phyloP scores from a whole-genome alignment of 2,113 vertebrate species.

The Vireo altiloquus region DNA sequence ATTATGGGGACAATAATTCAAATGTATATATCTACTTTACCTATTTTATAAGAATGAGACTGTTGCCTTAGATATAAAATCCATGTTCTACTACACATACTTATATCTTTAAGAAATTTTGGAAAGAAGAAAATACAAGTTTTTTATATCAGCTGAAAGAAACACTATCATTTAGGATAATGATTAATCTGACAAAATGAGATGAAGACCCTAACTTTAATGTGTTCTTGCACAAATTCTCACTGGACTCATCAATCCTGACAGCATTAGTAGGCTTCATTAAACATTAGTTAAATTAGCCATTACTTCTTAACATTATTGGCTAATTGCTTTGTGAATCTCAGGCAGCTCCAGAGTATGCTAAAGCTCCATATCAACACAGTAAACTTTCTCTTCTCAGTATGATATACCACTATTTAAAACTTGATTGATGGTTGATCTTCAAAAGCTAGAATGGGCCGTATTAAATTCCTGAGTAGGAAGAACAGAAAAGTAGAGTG shows the following conservation, averaged over 20 bases:
- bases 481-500: neutral
- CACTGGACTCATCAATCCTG: constrained; percentile 66
- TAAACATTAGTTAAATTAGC: constrained; percentile 77
- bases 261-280: constrained; percentile 68
- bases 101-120: neutral
- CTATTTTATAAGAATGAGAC: neutral
- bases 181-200: constrained; percentile 59
- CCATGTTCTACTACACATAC: neutral
- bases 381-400: constrained; percentile 22
- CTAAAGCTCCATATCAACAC: constrained; percentile 50
- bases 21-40: neutral
- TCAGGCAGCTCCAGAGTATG: constrained; percentile 62
- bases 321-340: constrained; percentile 74
- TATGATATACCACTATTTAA: constrained; percentile 13
- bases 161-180: neutral
- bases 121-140: neutral
- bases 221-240: constrained; percentile 56
- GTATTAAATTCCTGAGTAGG: neutral
- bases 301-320: constrained; percentile 74
- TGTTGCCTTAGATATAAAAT: neutral
- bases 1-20: neutral
- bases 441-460: neutral
- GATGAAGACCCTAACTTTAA: constrained; percentile 54
- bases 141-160: neutral
- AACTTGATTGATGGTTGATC: neutral